Evolutionary conservation across 2,797 vertebrate species (phyloP), one percentile per base, ranked within the genome.

Genomic region (Bradypodion pumilum): DNA sequence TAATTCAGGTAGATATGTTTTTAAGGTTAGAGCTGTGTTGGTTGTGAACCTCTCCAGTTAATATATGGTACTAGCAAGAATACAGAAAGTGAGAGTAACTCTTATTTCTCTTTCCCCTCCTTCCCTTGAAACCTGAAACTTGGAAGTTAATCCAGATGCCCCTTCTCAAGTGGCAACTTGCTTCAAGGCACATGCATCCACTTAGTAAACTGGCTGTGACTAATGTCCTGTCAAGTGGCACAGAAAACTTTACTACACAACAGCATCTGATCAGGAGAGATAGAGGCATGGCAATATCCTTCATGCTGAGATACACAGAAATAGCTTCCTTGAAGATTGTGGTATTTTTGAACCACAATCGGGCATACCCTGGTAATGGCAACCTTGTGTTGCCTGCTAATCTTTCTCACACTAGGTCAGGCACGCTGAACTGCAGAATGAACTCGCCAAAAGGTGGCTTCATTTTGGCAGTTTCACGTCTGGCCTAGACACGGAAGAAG

Each of bases 101-200:
- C 74, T 19, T 44, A 7, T 32, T 75, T 75, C 35, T 66, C 8
- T 32, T 56, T 82, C 42, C 12, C 27, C 2, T 40, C 2, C 15
- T 2, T 74, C 15, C 40, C 27, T 25, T n/a, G 59, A 74, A 74
- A 49, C 35, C 40, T 63, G 59, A 52, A 46, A 74, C 16, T 60
- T 74, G 27, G 44, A 60, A 68, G 37, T n/a, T 32, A 78, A 40
- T 44, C 62, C 72, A 82, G 59, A 66, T 66, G 72, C 32, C 40
- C 46, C 63, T 82, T 63, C 37, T 52, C 32, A 82, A 63, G 79
- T 32, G 59, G 42, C 65, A 80, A 25, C 46, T 80, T 70, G 40
- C 65, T 70, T 27, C 59, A 74, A 42, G 32, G 42, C 65, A 60
- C 25, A 9, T 52, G 2, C 42, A 63, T 74, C 56, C 32, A 46